Conservation (phyloP, 2,797 vertebrate species). For the Onychomys torridus region DNA sequence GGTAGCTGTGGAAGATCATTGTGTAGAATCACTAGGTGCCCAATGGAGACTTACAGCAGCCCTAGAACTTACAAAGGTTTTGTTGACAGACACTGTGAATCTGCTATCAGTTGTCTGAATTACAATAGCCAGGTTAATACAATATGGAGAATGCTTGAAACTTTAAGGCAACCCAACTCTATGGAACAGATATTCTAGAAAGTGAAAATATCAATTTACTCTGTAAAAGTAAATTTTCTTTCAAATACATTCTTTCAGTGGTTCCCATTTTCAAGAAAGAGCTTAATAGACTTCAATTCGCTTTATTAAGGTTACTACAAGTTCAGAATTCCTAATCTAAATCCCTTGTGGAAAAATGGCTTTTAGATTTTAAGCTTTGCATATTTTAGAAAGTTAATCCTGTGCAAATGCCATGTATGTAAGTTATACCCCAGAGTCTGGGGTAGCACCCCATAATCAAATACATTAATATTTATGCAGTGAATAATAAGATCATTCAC, state of each 20-base stretch:
- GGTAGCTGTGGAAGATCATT: not conserved
- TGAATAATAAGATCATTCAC: not conserved
- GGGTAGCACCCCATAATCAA: not conserved
- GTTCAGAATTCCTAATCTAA: conserved; percentile 55
- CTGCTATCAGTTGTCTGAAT: not conserved
- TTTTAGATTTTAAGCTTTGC: conserved; percentile 44
- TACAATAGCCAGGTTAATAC: not conserved
- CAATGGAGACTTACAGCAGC: not conserved
- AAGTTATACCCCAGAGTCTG: not conserved
- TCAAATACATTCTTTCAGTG: not conserved
- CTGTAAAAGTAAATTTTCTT: conserved; percentile 49
- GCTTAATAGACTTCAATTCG: conserved; percentile 28
- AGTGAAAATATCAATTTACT: not conserved
- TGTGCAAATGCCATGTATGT: not conserved
- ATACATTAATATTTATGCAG: conserved; percentile 48
- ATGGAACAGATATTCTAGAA: conserved; percentile 3
- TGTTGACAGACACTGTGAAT: not conserved
- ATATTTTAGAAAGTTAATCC: conserved; percentile 34
- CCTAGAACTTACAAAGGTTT: not conserved
- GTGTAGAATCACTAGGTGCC: not conserved
- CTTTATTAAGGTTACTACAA: conserved; percentile 46
- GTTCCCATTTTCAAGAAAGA: conserved; percentile 1
- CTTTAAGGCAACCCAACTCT: not conserved
- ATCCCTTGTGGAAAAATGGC: not conserved
- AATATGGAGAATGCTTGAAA: not conserved